These are phyloP conservation scores for Smutsia temminckii DNA, from an alignment of 2,797 vertebrate genomes.

Conservation along the genomic window DNA sequence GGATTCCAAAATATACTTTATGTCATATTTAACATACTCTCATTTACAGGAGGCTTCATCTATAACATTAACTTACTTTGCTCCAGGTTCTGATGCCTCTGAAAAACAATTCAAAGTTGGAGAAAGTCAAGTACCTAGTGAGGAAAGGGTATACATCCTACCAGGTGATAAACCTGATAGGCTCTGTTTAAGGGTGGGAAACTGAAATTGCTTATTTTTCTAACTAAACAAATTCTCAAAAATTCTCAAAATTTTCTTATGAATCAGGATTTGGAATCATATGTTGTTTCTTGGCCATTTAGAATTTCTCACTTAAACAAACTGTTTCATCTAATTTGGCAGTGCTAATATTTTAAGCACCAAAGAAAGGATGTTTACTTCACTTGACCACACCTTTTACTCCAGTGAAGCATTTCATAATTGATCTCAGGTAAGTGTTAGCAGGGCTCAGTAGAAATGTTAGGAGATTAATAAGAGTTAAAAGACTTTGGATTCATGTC, in stretches of 20 bases:
- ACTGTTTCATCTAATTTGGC: background rate
- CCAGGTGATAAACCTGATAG: background rate
- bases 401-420: background rate
- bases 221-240: background rate
- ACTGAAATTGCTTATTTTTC: background rate
- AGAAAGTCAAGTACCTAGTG: background rate
- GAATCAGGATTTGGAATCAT: background rate
- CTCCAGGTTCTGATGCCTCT: background rate
- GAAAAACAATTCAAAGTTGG: background rate
- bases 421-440: background rate
- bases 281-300: background rate
- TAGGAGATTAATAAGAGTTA: background rate
- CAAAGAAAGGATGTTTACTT: background rate
- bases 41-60: background rate
- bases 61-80: background rate
- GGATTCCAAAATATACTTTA: background rate
- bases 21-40: background rate
- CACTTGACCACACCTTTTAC: background rate
- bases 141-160: background rate
- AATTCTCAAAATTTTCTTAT: background rate
- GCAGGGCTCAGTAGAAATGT: background rate
- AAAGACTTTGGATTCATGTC: background rate
- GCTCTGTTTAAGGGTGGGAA: background rate
- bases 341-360: background rate
- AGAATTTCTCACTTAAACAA: conserved; percentile 22